phyloP scores from a whole-genome alignment of 2,888 invertebrate genomes.

The Ommatoiulus sabulosus region DNA sequence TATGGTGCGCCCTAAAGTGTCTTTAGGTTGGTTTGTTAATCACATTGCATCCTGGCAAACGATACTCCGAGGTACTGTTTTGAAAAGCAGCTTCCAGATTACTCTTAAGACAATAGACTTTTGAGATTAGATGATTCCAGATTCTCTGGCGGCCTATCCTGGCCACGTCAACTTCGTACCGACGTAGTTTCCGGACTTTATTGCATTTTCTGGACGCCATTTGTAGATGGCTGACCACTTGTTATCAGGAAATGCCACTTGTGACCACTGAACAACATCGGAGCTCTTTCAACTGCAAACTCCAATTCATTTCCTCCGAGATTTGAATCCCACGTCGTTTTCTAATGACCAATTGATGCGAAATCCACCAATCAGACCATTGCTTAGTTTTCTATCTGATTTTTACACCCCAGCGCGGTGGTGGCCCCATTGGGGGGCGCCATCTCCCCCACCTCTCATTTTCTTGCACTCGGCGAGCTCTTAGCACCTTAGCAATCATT shows the following conservation, averaged over 20 bases:
- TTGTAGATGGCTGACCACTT: conserved; percentile 53
- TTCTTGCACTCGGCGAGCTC: conserved; percentile 33
- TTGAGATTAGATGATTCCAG: conserved; percentile 26
- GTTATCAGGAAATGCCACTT: conserved; percentile 53
- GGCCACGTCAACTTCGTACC: not conserved
- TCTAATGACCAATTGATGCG: conserved; percentile 43
- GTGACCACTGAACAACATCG: conserved; percentile 45
- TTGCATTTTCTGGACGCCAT: conserved; percentile 15
- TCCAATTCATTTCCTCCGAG: conserved; percentile 52
- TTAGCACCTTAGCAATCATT: conserved; percentile 43
- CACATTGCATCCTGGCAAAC: conserved; percentile 49
- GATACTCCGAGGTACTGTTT: conserved; percentile 49
- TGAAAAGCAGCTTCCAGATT: conserved; percentile 37
- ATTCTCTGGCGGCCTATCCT: conserved; percentile 13
- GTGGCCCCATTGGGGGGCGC: not conserved
- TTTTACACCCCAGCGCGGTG: not conserved
- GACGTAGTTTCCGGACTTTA: not conserved
- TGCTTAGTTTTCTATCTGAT: conserved; percentile 32
- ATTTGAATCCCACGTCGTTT: conserved; percentile 49
- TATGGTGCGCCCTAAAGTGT: conserved; percentile 49
- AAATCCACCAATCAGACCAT: conserved; percentile 35
- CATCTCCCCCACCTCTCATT: conserved; percentile 24
- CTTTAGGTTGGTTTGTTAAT: conserved; percentile 52
- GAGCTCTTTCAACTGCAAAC: conserved; percentile 45
- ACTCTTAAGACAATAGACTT: conserved; percentile 51